Percentiles rank a stretch among this genome's conserved stretches.
Evolutionary conservation across 2,888 invertebrate genomes (phyloP).

Genomic region (Hedya salicella): DNA sequence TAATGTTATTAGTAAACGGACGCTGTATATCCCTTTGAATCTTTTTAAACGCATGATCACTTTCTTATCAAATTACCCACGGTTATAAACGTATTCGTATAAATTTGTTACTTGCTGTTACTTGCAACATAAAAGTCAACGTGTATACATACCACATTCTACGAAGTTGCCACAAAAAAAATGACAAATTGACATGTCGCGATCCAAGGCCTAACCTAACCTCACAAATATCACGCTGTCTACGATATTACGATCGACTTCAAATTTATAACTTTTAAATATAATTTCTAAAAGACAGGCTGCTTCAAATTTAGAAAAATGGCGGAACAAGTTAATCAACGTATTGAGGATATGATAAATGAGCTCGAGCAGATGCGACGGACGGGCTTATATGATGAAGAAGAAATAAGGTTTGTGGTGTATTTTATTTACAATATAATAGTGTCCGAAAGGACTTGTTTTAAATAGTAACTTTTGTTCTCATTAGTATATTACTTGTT

Average conservation of each 20-base stretch:
- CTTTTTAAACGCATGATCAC: too few relatives aligned
- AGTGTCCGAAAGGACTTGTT: background rate
- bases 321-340: constrained; percentile 93
- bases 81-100: too few relatives aligned
- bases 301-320: constrained; percentile 71
- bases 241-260: background rate
- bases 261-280: constrained; percentile 12
- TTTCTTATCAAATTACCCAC: too few relatives aligned
- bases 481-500: constrained; percentile 9
- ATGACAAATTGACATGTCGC: constrained; percentile 6
- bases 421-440: background rate
- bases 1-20: too few relatives aligned
- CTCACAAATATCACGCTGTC: constrained; percentile 41
- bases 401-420: constrained; percentile 87
- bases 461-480: background rate
- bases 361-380: constrained; percentile 92
- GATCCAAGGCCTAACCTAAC: constrained; percentile 27
- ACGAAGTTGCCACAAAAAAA: background rate
- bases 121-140: too few relatives aligned
- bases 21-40: too few relatives aligned
- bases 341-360: constrained; percentile 91
- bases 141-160: background rate
- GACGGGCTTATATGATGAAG: constrained; percentile 87
- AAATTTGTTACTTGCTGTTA: too few relatives aligned
- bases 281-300: background rate